Conservation (phyloP, 2,113 vertebrate species). For the Proterorhinus semilunaris region DNA sequence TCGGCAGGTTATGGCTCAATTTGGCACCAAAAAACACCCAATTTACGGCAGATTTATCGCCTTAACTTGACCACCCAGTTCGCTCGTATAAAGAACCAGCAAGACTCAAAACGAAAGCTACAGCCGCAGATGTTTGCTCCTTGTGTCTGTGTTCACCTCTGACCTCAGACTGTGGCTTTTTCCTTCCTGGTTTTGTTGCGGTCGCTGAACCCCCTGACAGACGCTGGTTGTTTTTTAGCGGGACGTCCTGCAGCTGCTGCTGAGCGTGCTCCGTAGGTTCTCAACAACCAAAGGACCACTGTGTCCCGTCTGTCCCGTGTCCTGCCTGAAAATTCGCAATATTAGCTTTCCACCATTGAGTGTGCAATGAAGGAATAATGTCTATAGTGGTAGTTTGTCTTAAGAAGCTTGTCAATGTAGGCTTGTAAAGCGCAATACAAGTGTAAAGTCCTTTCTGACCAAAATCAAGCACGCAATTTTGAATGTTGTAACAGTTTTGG, state of each 20-base stretch:
- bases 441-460: too few relatives aligned
- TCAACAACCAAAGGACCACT: background rate
- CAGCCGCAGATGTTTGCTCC: background rate
- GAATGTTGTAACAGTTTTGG: too few relatives aligned
- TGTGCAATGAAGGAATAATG: too few relatives aligned
- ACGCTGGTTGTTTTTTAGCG: conserved; percentile 1
- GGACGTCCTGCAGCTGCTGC: conserved; percentile 2
- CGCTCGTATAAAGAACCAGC: background rate
- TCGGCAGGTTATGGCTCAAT: too few relatives aligned
- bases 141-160: background rate
- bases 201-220: background rate
- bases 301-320: background rate
- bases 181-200: conserved; percentile 13
- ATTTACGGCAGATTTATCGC: background rate
- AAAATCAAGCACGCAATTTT: too few relatives aligned
- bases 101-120: background rate
- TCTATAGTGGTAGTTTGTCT: too few relatives aligned
- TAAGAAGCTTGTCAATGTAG: too few relatives aligned
- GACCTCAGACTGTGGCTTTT: background rate
- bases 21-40: background rate
- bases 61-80: background rate
- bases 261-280: background rate
- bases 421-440: too few relatives aligned
- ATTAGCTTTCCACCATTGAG: too few relatives aligned
- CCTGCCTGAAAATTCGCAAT: background rate